Evolutionary conservation across 2,888 invertebrate species (phyloP), one percentile per base, ranked within the genome.

Genomic region (Aphodius granarius): DNA sequence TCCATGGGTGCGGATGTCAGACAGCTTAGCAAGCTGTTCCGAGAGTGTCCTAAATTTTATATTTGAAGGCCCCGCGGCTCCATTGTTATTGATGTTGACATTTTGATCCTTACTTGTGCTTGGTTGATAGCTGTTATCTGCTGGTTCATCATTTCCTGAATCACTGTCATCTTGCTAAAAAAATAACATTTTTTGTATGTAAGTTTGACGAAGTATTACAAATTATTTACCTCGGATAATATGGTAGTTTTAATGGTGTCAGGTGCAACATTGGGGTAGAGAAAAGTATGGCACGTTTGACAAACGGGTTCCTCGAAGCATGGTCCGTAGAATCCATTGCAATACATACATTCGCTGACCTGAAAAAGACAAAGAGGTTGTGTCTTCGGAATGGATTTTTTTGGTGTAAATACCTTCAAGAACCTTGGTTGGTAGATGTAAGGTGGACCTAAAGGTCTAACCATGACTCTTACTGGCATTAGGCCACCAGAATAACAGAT

Each of bases 91-190:
- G 13, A 43, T 43, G 22, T 68, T 68, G n/a, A 68, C 68, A n/a
- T 78, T 78, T 71, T 79, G 79, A 66, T 75, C 76, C 18, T 77
- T 75, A 18, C 65, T 23, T 15, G 70, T 43, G 5, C 70, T 71
- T 15, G 76, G 76, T 19, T 80, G 77, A 72, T 81, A 82, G 62
- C 78, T 91, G 72, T 91, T 86, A 84, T 95, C 95, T 63, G 92
- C 92, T 0, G 97, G 97, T 85, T 98, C 97, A 85, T 98, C 98
- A 85, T 97, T 98, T 0, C 97, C 98, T 0, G 97, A 97, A 86
- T 97, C 85, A 72, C 84, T 84, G 73, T 85, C 97, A 80, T 95
- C 95, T 81, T 96, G 96, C 91, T 91, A 92, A 81, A 20, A 81
- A 15, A 23, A 71, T 17, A 43, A 62, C 15, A 5, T 9, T n/a